These are phyloP conservation scores for Philereme transversata DNA, from an alignment of 2,888 invertebrate genomes.

Conservation along the genomic window DNA sequence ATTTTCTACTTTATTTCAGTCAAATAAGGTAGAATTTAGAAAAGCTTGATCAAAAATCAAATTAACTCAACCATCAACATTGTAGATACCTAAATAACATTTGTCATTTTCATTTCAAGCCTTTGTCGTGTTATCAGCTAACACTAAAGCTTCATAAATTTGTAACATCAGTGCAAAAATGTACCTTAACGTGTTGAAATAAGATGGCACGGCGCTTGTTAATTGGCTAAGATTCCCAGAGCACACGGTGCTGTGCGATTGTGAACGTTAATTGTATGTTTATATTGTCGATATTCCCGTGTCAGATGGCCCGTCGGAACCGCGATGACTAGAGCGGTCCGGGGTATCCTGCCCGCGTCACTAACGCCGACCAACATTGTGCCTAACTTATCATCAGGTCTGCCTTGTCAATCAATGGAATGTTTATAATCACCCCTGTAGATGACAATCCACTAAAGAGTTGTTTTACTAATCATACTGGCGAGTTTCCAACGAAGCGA, in stretches of 20 bases:
- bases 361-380: slow-evolving; percentile 65
- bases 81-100: slow-evolving; percentile 38
- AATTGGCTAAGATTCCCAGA: slow-evolving; percentile 7
- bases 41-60: slow-evolving; percentile 3
- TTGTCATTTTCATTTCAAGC: slow-evolving; percentile 52
- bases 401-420: slow-evolving; percentile 59
- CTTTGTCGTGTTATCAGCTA: slow-evolving; percentile 69
- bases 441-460: slow-evolving; percentile 34
- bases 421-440: slow-evolving; percentile 45
- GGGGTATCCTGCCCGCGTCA: slow-evolving; percentile 70
- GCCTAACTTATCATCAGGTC: slow-evolving; percentile 73
- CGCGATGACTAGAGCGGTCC: slow-evolving; percentile 83
- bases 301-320: slow-evolving; percentile 72
- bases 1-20: slow-evolving; percentile 13
- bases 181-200: slow-evolving; percentile 3
- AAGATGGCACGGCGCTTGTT: slow-evolving; percentile 2
- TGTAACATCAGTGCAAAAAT: slow-evolving; percentile 33
- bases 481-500: too few relatives aligned
- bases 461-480: not conserved
- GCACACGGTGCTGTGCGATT: slow-evolving; percentile 15
- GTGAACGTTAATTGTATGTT: slow-evolving; percentile 32
- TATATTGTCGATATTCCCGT: slow-evolving; percentile 49
- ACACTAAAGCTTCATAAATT: slow-evolving; percentile 64
- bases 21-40: slow-evolving; percentile 19
- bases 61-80: slow-evolving; percentile 23